Conservation (phyloP, 2,113 vertebrate genomes). For the Regulus satrapa region DNA sequence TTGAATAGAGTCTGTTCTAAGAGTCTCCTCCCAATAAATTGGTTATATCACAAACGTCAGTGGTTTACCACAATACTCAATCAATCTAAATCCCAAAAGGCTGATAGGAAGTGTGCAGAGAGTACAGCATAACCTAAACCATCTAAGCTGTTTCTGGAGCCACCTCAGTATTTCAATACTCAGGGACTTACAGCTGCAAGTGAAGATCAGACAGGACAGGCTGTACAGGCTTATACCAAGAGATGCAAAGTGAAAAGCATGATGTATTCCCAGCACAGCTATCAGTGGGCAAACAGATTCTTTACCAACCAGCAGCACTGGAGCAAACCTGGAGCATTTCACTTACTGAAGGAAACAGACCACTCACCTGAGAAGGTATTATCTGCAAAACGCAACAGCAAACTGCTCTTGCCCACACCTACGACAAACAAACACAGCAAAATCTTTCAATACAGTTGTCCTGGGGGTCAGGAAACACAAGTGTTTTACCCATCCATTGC, state of each 20-base stretch:
- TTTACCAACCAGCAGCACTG: neutral
- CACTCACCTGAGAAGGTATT: constrained; percentile 97
- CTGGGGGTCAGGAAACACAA: neutral
- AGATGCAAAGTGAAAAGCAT: neutral
- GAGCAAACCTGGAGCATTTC: neutral
- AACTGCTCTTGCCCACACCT: constrained; percentile 99
- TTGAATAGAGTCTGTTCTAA: neutral
- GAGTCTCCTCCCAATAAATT: neutral
- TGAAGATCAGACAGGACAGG: neutral
- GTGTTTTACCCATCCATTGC: neutral
- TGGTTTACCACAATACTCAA: constrained; percentile 5
- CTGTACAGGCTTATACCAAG: neutral
- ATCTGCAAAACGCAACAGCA: constrained; percentile 95
- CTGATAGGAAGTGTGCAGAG: neutral
- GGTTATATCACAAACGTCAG: neutral
- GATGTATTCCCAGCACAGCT: neutral
- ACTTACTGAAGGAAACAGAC: neutral
- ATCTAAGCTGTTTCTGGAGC: neutral
- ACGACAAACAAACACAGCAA: constrained; percentile 34
- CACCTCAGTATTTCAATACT: neutral
- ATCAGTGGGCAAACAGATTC: neutral
- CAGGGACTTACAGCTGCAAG: neutral
- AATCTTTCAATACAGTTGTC: neutral
- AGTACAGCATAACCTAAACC: neutral
- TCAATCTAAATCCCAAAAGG: neutral